Conservation (phyloP, 2,888 invertebrate species). For the Chrysodeixis includens region DNA sequence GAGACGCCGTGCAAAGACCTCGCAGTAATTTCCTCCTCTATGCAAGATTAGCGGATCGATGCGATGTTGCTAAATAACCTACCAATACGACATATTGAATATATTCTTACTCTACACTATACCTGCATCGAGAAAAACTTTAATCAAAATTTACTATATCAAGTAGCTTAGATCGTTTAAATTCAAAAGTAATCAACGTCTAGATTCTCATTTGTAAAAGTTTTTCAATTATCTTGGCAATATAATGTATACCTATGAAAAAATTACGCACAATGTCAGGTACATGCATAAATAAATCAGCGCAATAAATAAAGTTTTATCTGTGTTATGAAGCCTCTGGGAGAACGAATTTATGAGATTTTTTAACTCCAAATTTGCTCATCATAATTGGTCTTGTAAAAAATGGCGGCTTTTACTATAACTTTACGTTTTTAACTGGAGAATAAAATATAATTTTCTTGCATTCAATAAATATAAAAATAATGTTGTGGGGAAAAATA, state of each 20-base stretch:
- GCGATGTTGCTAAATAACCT: conserved; percentile 14
- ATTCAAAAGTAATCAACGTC: conserved; percentile 26
- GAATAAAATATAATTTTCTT: neutral
- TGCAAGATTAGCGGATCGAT: conserved; percentile 50
- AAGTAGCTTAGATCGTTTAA: conserved; percentile 8
- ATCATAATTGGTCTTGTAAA: conserved; percentile 27
- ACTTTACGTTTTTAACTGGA: neutral
- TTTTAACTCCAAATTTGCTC: conserved; percentile 63
- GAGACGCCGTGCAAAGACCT: conserved; percentile 57
- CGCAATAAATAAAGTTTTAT: conserved; percentile 81
- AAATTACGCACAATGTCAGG: conserved; percentile 61
- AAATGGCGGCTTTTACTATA: neutral
- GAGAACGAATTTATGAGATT: conserved; percentile 75
- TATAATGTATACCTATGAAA: conserved; percentile 40
- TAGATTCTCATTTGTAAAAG: conserved; percentile 22
- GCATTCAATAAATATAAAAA: neutral
- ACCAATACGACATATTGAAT: conserved; percentile 9
- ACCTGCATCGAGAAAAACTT: too few relatives aligned
- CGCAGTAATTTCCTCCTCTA: conserved; percentile 57
- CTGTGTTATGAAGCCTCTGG: conserved; percentile 71
- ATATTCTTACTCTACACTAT: conserved; percentile 13
- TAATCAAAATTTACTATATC: too few relatives aligned
- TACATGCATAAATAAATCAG: conserved; percentile 75
- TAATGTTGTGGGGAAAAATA: too few relatives aligned
- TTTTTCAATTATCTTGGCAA: conserved; percentile 38